Conservation (phyloP, 2,797 vertebrate species). For the Coranthus polyacanthus region DNA sequence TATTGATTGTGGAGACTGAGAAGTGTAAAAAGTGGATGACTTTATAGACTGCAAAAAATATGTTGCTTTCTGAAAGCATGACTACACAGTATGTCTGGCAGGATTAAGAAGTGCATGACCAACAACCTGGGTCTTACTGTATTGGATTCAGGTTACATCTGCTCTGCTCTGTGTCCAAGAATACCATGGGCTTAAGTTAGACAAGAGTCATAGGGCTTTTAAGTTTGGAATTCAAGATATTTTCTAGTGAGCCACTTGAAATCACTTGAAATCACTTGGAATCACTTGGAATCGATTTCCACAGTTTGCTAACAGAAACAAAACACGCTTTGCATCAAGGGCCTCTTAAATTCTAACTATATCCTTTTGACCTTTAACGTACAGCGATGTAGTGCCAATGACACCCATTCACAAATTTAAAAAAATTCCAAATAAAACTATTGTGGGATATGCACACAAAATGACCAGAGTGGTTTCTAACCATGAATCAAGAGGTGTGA, state of each 20-base stretch:
- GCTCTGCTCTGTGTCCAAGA: background rate
- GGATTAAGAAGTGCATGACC: background rate
- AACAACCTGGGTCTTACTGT: background rate
- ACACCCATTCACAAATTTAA: too few species aligned
- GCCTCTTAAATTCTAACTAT: too few species aligned
- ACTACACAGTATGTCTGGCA: conserved; percentile 4
- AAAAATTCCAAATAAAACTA: too few species aligned
- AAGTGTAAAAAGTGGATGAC: conserved; percentile 28
- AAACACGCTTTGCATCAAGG: background rate
- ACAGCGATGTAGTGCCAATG: too few species aligned
- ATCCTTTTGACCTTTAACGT: too few species aligned
- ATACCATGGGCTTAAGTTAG: too few species aligned
- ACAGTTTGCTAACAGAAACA: background rate
- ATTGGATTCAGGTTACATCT: background rate
- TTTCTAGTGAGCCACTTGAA: background rate
- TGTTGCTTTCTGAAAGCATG: conserved; percentile 36
- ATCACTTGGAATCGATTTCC: too few species aligned
- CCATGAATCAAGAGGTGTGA: too few species aligned
- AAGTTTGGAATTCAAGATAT: background rate
- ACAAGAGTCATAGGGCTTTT: background rate
- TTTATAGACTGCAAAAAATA: conserved; percentile 39
- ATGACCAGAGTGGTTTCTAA: too few species aligned
- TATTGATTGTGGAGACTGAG: conserved; percentile 51
- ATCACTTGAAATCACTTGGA: too few species aligned
- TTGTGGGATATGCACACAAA: too few species aligned